These are phyloP conservation scores for Noctua fimbriata DNA, from an alignment of 2,888 invertebrate species.

Conservation along the genomic window DNA sequence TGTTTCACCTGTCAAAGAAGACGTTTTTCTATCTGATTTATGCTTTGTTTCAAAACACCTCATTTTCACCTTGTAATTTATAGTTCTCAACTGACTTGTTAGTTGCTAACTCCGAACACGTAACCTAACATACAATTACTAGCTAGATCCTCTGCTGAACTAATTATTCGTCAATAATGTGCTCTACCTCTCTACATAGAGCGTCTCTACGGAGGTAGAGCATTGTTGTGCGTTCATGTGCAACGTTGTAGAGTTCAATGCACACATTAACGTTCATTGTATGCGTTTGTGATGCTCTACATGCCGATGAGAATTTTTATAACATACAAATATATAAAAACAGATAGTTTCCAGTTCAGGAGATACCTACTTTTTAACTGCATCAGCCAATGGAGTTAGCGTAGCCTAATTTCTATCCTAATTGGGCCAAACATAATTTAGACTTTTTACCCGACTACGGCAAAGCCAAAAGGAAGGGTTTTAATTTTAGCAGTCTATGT, in stretches of 20 bases:
- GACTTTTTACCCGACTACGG: not conserved
- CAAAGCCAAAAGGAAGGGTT: too few relatives aligned
- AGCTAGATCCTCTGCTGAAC: constrained; percentile 14
- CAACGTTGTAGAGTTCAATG: constrained; percentile 53
- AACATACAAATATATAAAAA: not conserved
- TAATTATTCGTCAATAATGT: constrained; percentile 49
- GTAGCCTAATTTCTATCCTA: not conserved
- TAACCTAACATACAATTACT: constrained; percentile 1
- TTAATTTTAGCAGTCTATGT: too few relatives aligned
- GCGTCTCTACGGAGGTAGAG: constrained; percentile 30
- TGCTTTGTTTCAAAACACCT: too few relatives aligned
- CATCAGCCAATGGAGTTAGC: not conserved
- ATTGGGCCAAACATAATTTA: not conserved
- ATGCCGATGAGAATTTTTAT: constrained; percentile 4
- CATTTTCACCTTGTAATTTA: too few relatives aligned
- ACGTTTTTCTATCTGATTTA: too few relatives aligned
- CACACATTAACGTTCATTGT: constrained; percentile 57
- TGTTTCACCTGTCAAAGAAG: too few relatives aligned
- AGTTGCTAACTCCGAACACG: not conserved
- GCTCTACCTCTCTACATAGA: constrained; percentile 27
- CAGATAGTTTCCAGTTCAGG: constrained; percentile 1
- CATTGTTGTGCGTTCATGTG: constrained; percentile 67
- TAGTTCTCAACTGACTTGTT: not conserved
- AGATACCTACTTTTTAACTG: not conserved
- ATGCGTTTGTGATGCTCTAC: constrained; percentile 35